Evolutionary conservation across 2,888 invertebrate genomes (phyloP).

Genomic region (Andricus quercusramuli): DNA sequence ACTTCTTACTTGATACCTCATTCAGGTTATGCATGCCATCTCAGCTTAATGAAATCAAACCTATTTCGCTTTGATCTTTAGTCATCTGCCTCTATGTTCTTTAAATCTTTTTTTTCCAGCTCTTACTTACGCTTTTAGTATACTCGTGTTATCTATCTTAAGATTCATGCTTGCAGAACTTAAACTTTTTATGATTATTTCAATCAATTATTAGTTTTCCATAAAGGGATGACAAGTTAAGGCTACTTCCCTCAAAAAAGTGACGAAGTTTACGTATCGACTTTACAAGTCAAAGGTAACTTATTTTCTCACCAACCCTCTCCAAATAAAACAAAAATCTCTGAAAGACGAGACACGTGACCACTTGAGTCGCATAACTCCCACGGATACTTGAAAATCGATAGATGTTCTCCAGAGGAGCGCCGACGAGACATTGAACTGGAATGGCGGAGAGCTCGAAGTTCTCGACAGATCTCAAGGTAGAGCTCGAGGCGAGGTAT

Average conservation of each 20-base stretch:
- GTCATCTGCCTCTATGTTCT: slow-evolving; percentile 42
- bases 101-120: neutral
- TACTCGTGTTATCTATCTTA: too few relatives aligned
- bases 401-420: slow-evolving; percentile 25
- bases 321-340: slow-evolving; percentile 1
- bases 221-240: neutral
- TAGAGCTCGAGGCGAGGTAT: slow-evolving; percentile 31
- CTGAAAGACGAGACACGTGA: slow-evolving; percentile 51
- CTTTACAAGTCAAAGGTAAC: neutral
- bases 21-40: slow-evolving; percentile 61
- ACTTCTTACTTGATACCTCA: slow-evolving; percentile 62
- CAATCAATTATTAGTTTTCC: too few relatives aligned
- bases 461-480: slow-evolving; percentile 38
- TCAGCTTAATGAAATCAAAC: slow-evolving; percentile 1
- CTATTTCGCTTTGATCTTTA: neutral
- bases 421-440: slow-evolving; percentile 34
- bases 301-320: neutral
- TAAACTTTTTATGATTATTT: too few relatives aligned
- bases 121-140: too few relatives aligned
- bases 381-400: slow-evolving; percentile 24
- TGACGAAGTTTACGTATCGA: neutral
- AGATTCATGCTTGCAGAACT: too few relatives aligned
- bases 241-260: too few relatives aligned
- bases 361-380: slow-evolving; percentile 36
- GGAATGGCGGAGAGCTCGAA: slow-evolving; percentile 42